Conservation (phyloP, 2,113 vertebrate species). For the Ciconia boyciana region DNA sequence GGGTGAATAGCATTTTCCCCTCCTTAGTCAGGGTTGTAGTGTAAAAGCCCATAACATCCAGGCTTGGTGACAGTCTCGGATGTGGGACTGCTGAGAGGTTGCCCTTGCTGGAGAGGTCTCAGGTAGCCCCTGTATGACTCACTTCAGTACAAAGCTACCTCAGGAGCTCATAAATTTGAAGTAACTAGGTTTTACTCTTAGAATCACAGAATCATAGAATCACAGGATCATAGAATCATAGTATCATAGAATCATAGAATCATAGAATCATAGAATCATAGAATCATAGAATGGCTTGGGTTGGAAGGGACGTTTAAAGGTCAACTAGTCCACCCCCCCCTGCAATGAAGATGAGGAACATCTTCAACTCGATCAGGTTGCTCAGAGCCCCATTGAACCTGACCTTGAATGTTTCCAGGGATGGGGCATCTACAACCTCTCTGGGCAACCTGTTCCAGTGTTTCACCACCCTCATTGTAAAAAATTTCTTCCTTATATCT, state of each 20-base stretch:
- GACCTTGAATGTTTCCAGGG: not conserved
- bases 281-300: not conserved
- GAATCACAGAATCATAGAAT: not conserved
- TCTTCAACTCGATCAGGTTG: not conserved
- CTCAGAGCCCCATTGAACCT: not conserved
- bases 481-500: not conserved
- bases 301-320: not conserved
- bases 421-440: not conserved
- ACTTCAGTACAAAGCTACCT: not conserved
- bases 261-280: not conserved
- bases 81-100: fast-evolving
- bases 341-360: not conserved
- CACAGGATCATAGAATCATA: too few relatives aligned
- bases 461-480: not conserved
- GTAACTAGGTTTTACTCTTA: not conserved
- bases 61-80: not conserved
- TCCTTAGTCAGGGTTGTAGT: not conserved
- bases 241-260: not conserved
- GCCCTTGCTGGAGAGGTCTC: not conserved
- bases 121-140: not conserved
- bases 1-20: not conserved
- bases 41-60: not conserved
- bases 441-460: not conserved
- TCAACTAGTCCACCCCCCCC: fast-evolving
- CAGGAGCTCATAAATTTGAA: not conserved